Evolutionary conservation across 2,113 vertebrate genomes (phyloP).

Genomic region (Columbina picui): DNA sequence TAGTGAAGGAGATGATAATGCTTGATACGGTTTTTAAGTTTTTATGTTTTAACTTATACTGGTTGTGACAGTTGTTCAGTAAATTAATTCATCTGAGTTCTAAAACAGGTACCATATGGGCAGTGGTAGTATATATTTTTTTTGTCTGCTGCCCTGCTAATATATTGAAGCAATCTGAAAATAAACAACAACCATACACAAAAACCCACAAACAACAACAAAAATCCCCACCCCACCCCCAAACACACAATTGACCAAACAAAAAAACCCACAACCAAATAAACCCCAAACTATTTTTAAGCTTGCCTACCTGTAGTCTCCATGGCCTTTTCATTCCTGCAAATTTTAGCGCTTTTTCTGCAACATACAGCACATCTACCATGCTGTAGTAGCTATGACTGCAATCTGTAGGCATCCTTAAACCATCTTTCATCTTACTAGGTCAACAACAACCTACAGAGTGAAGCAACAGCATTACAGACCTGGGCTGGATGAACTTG

Average conservation of each 20-base stretch:
- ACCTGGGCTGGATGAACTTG: neutral
- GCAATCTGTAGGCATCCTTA: neutral
- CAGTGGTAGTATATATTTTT: neutral
- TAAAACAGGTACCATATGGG: neutral
- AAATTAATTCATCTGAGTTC: neutral
- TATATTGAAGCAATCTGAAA: neutral
- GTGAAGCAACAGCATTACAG: neutral
- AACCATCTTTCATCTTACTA: neutral
- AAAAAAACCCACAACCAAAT: neutral
- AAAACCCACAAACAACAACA: too few species aligned
- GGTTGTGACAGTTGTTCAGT: neutral
- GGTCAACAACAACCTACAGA: neutral
- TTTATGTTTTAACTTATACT: neutral
- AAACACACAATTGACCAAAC: too few species aligned
- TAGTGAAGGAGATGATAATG: neutral
- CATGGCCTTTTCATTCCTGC: neutral
- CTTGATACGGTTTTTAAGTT: neutral
- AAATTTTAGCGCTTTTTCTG: neutral
- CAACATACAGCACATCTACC: neutral
- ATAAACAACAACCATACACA: neutral
- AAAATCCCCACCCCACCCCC: too few species aligned
- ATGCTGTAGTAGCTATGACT: neutral
- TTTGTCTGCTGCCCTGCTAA: neutral
- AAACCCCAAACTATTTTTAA: rapidly evolving
- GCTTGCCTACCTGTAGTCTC: neutral